A percentile compares a stretch with the other conserved stretches of the same genome.
Evolutionary conservation across 2,113 vertebrate genomes (phyloP).

Genomic region (Ifrita kowaldi): DNA sequence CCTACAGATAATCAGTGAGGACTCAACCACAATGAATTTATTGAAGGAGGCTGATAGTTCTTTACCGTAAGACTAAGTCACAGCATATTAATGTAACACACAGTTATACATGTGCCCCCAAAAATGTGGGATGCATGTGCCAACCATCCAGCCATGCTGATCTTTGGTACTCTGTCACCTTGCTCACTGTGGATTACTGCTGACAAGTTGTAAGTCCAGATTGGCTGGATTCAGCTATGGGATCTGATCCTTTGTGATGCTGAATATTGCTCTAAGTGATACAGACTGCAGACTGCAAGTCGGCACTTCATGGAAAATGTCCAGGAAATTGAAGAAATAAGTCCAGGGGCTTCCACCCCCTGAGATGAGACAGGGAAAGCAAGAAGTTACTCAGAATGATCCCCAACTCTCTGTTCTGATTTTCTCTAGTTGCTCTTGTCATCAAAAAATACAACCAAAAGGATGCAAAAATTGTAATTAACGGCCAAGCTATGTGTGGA

Average conservation of each 20-base stretch:
- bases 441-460: not conserved
- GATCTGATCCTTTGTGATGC: slow-evolving; percentile 45
- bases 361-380: not conserved
- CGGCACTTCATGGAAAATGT: slow-evolving; percentile 17
- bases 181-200: slow-evolving; percentile 5
- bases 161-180: slow-evolving; percentile 38
- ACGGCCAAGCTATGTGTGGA: not conserved
- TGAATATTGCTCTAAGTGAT: slow-evolving; percentile 1
- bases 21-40: not conserved
- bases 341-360: not conserved
- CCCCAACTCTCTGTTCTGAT: not conserved
- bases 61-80: slow-evolving; percentile 20
- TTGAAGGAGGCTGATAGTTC: slow-evolving; percentile 20
- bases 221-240: not conserved
- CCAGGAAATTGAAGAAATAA: slow-evolving; percentile 3
- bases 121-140: slow-evolving; percentile 43
- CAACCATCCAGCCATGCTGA: not conserved
- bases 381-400: not conserved
- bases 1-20: not conserved
- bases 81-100: slow-evolving; percentile 13
- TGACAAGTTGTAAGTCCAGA: slow-evolving; percentile 44
- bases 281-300: slow-evolving; percentile 10
- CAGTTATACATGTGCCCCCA: not conserved
- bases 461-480: not conserved
- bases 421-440: slow-evolving; percentile 7